These are phyloP conservation scores for Machimus atricapillus DNA, from an alignment of 2,888 invertebrate species.

Conservation along the genomic window DNA sequence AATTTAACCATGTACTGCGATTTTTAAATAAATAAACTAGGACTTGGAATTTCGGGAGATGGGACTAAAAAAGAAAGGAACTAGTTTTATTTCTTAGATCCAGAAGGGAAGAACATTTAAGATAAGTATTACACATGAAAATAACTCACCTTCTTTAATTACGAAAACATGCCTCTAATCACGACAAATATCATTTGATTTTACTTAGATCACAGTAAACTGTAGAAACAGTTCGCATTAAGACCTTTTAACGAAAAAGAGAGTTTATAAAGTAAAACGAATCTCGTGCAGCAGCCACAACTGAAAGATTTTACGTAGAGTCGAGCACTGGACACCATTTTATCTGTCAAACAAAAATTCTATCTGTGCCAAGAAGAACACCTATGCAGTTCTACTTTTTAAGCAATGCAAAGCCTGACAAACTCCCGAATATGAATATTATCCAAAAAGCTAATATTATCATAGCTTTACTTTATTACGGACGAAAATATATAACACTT, in stretches of 20 bases:
- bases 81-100: background rate
- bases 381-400: background rate
- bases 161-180: slow-evolving; percentile 45
- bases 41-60: background rate
- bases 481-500: background rate
- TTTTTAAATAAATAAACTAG: background rate
- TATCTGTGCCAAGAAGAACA: background rate
- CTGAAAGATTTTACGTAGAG: background rate
- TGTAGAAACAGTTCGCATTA: background rate
- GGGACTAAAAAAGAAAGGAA: background rate
- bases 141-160: slow-evolving; percentile 44
- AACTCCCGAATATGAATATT: background rate
- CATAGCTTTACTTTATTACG: background rate
- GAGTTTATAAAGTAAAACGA: background rate
- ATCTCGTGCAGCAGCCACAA: background rate
- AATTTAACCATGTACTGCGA: background rate
- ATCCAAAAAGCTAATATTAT: background rate
- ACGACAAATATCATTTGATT: slow-evolving; percentile 41
- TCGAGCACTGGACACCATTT: slow-evolving; percentile 26
- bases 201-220: slow-evolving; percentile 2
- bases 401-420: background rate
- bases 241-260: slow-evolving; percentile 9
- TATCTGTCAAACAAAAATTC: background rate
- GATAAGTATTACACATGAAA: background rate
- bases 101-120: background rate